These are phyloP conservation scores for Noctilio leporinus DNA, from an alignment of 2,113 vertebrate species.

Conservation along the genomic window DNA sequence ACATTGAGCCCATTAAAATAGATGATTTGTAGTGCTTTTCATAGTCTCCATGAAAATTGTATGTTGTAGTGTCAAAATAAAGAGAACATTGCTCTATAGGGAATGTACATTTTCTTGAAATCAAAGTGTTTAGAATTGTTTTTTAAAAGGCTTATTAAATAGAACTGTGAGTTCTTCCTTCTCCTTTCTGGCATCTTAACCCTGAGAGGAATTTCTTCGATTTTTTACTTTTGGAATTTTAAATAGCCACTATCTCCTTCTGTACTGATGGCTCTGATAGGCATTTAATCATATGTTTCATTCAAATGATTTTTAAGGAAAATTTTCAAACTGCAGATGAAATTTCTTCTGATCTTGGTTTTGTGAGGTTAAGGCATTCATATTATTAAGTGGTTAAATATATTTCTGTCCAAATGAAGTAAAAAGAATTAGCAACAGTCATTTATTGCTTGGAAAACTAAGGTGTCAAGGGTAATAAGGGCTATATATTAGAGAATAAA, in stretches of 20 bases:
- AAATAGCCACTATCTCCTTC: constrained; percentile 4
- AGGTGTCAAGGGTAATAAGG: neutral
- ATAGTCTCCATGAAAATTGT: neutral
- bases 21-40: neutral
- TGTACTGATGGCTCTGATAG: neutral
- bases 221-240: constrained; percentile 33
- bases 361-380: neutral
- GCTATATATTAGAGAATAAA: neutral
- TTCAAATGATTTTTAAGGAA: neutral
- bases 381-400: neutral
- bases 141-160: neutral
- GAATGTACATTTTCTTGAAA: neutral
- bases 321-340: neutral
- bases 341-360: constrained; percentile 3
- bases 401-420: neutral
- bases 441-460: neutral
- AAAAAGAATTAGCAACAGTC: neutral
- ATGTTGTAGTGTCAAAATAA: neutral
- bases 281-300: neutral
- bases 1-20: neutral
- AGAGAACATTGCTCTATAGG: neutral
- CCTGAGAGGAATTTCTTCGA: neutral
- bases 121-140: neutral
- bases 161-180: neutral
- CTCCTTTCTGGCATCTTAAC: neutral